Conservation (phyloP, 2,113 vertebrate species). For the Mugil cephalus region DNA sequence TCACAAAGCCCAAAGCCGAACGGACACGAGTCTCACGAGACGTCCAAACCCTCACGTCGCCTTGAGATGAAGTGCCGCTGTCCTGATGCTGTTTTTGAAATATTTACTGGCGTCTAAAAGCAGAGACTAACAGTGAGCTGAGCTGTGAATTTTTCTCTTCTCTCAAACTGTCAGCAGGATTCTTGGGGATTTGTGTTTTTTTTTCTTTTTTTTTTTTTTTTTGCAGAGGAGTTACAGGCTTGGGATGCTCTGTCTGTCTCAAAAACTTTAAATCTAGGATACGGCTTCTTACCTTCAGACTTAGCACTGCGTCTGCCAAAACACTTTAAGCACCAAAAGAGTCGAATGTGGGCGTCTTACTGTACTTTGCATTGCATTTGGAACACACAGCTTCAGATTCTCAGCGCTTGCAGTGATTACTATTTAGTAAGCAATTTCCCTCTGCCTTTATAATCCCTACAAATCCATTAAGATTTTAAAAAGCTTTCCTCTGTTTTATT, state of each 20-base stretch:
- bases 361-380: constrained; percentile 47
- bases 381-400: constrained; percentile 25
- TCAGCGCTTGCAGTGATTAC: constrained; percentile 28
- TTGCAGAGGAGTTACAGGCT: constrained; percentile 50
- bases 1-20: constrained; percentile 54
- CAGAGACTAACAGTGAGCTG: constrained; percentile 43
- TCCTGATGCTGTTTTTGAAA: constrained; percentile 56
- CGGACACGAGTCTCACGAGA: constrained; percentile 50
- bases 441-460: constrained; percentile 39
- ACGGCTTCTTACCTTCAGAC: constrained; percentile 51
- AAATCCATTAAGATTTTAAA: constrained; percentile 43
- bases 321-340: constrained; percentile 45
- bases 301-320: constrained; percentile 38
- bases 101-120: constrained; percentile 60
- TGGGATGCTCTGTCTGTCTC: constrained; percentile 50
- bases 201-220: background rate
- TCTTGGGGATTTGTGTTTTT: constrained; percentile 58
- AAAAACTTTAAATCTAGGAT: constrained; percentile 57
- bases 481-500: constrained; percentile 24
- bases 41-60: constrained; percentile 12
- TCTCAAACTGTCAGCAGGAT: constrained; percentile 65
- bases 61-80: constrained; percentile 39
- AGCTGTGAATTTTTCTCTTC: constrained; percentile 51
- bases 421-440: constrained; percentile 44
- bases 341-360: constrained; percentile 30